phyloP scores from a whole-genome alignment of 2,888 invertebrate species.

The Drosophila nr. perissopoda region DNA sequence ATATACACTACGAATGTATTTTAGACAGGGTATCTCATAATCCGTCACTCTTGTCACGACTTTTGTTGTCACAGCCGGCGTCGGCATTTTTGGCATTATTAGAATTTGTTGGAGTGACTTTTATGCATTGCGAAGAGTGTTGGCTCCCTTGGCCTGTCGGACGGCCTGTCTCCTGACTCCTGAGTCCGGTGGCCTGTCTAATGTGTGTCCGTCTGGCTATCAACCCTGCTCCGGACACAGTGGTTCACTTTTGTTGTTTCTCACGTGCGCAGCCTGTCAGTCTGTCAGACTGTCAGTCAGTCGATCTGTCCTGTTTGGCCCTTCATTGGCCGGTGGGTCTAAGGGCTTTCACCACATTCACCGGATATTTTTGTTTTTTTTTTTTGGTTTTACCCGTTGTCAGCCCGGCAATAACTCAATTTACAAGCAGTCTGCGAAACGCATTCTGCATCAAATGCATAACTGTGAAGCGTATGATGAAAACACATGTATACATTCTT shows the following conservation, averaged over 20 bases:
- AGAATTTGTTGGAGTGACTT: conserved; percentile 51
- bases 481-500: background rate
- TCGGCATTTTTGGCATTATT: conserved; percentile 66
- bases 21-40: background rate
- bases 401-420: conserved; percentile 50
- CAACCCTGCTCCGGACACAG: conserved; percentile 39
- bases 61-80: conserved; percentile 23
- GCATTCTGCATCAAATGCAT: conserved; percentile 15
- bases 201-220: conserved; percentile 24
- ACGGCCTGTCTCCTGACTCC: conserved; percentile 22
- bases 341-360: conserved; percentile 20
- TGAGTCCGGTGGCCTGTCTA: conserved; percentile 14
- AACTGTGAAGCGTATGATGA: conserved; percentile 11
- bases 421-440: conserved; percentile 35
- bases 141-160: conserved; percentile 11
- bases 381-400: conserved; percentile 30
- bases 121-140: conserved; percentile 41
- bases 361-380: background rate
- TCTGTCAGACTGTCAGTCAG: conserved; percentile 13
- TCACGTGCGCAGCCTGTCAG: conserved; percentile 26
- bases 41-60: background rate
- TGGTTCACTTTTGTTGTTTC: conserved; percentile 28
- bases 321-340: conserved; percentile 11
- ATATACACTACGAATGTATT: too few relatives aligned
- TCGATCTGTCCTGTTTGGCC: conserved; percentile 9